A percentile compares a stretch with the other conserved stretches of the same genome.
These are phyloP conservation scores for Argyrosomus japonicus DNA, from an alignment of 2,113 vertebrate genomes.

Conservation along the genomic window DNA sequence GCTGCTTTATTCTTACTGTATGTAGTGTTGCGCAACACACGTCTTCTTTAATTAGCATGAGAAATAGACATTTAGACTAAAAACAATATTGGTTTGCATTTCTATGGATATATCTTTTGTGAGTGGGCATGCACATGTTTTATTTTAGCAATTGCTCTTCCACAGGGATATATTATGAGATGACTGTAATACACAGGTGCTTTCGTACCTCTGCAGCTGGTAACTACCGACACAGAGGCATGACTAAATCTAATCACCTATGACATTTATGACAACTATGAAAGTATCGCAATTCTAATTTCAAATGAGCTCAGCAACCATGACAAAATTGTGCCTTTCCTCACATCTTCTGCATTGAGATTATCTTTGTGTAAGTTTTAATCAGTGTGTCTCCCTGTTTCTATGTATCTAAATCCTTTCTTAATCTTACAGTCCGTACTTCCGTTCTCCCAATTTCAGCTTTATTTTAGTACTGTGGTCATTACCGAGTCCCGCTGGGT, in stretches of 20 bases:
- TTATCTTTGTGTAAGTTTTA: background rate
- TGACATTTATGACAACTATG: background rate
- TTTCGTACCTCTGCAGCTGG: constrained; percentile 37
- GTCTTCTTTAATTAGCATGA: constrained; percentile 25
- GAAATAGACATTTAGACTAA: constrained; percentile 24
- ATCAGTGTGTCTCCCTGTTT: background rate
- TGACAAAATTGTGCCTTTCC: background rate
- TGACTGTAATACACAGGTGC: constrained; percentile 32
- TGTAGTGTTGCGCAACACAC: background rate
- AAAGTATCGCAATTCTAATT: background rate
- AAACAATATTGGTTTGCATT: constrained; percentile 26
- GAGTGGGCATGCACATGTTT: constrained; percentile 46
- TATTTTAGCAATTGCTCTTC: constrained; percentile 38
- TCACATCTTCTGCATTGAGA: background rate
- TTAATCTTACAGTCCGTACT: constrained; percentile 7
- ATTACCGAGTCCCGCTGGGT: constrained; percentile 64
- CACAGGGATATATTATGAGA: constrained; percentile 33
- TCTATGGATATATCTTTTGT: constrained; percentile 17
- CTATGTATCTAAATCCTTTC: background rate
- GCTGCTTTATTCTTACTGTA: constrained; percentile 1
- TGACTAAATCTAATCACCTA: constrained; percentile 27
- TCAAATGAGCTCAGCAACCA: constrained; percentile 9
- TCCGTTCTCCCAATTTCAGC: constrained; percentile 12
- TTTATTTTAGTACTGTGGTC: constrained; percentile 41
- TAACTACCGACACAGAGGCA: background rate